phyloP scores from a whole-genome alignment of 2,797 vertebrate species.

The Lophius americanus region DNA sequence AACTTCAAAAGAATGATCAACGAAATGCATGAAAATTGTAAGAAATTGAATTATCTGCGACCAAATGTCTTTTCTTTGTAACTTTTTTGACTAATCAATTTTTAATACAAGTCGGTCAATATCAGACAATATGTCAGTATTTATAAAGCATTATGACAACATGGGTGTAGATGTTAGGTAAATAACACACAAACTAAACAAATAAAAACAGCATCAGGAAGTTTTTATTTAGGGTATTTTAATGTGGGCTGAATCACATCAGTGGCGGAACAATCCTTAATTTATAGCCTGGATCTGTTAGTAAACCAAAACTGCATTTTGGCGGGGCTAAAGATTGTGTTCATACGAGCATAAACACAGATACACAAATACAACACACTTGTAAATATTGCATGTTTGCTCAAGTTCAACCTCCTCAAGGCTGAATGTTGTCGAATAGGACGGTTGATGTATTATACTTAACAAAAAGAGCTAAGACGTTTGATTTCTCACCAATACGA shows the following conservation, averaged over 20 bases:
- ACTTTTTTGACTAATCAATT: constrained; percentile 43
- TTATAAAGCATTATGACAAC: constrained; percentile 60
- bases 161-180: constrained; percentile 52
- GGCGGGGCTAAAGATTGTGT: constrained; percentile 54
- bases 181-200: constrained; percentile 23
- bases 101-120: constrained; percentile 52
- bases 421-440: constrained; percentile 74
- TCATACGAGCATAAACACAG: constrained; percentile 35
- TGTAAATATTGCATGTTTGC: constrained; percentile 82
- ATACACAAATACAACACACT: constrained; percentile 40
- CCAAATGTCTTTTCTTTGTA: constrained; percentile 59
- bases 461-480: constrained; percentile 56
- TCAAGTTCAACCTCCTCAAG: constrained; percentile 59
- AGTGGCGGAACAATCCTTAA: constrained; percentile 16
- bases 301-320: constrained; percentile 41
- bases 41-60: constrained; percentile 23
- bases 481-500: constrained; percentile 57
- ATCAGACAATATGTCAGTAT: constrained; percentile 45
- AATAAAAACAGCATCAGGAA: constrained; percentile 15
- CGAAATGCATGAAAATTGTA: constrained; percentile 27
- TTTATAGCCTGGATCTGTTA: constrained; percentile 45
- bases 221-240: constrained; percentile 13
- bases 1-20: constrained; percentile 30
- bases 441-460: constrained; percentile 68
- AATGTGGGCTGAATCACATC: constrained; percentile 13